Evolutionary conservation across 2,888 invertebrate species (phyloP).

Genomic region (Macaria notata): DNA sequence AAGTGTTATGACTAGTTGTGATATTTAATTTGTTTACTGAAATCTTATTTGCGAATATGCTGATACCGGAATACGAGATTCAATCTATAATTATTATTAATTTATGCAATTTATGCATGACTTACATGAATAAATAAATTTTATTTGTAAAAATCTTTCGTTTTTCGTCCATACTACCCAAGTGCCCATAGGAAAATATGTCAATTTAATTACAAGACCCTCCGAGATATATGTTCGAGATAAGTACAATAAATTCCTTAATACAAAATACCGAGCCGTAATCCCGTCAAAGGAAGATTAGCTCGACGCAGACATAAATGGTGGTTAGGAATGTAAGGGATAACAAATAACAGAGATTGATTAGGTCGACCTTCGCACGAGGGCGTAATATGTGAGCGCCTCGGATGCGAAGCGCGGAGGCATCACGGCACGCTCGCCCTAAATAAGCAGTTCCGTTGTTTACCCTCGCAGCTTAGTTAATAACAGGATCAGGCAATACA

Average conservation of each 20-base stretch:
- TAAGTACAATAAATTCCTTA: too few relatives aligned
- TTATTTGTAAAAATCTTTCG: too few relatives aligned
- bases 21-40: slow-evolving; percentile 27
- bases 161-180: too few relatives aligned
- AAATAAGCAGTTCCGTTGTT: slow-evolving; percentile 52
- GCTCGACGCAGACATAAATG: too few relatives aligned
- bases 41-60: slow-evolving; percentile 17
- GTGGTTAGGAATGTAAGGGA: slow-evolving; percentile 24
- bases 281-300: too few relatives aligned
- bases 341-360: slow-evolving; percentile 63
- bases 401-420: slow-evolving; percentile 26
- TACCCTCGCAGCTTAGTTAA: slow-evolving; percentile 38
- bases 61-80: background rate
- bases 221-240: too few relatives aligned
- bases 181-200: too few relatives aligned
- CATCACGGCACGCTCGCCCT: slow-evolving; percentile 23
- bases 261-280: too few relatives aligned
- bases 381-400: slow-evolving; percentile 5
- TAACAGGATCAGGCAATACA: slow-evolving; percentile 34
- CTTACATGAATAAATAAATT: too few relatives aligned
- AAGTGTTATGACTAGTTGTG: slow-evolving; percentile 24
- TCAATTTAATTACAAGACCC: too few relatives aligned
- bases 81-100: too few relatives aligned
- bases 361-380: slow-evolving; percentile 44
- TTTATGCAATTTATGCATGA: too few relatives aligned